Base-by-base conservation (phyloP, 2,888 invertebrate genomes). In the Tiphia femorata region DNA sequence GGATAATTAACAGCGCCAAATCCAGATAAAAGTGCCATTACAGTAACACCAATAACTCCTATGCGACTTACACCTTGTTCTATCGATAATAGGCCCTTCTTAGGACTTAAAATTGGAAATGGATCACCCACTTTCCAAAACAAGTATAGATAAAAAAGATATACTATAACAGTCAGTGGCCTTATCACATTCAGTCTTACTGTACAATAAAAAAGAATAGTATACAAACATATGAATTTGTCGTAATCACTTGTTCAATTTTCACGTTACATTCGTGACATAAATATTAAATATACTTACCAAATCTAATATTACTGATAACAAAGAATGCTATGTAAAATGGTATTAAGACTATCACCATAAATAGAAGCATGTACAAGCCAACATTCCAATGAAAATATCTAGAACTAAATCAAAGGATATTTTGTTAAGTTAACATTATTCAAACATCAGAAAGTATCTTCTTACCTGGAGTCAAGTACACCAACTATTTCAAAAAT, bases 1-100 rank as follows among this genome's bases (percentile, higher is more conserved):
- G 99, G 99, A 84, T 97, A 99, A 85, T 97, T 99, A 7, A 99
- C 99, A 42, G 99, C 99, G 88, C 99, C 99, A 86, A 99, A 99
- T 0, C 99, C 99, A 2, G 98, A 99, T 2, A 99, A 85, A 33
- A 99, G 86, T 0, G 98, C 99, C 98, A 99, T 99, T 1, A 98
- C 94, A 0, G 99, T 99, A 0, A 99, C 99, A 0, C 99, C 99
- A 62, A 99, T 96, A 0, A 99, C 97, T 21, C 99, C 98, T 56
- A 99, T 96, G 61, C 99, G 88, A 17, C 98, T 98, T 27, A 99
- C 97, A 25, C 96, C 92, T 85, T 94, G 92, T 77, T 93, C 93
- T 84, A 97, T 97, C 0, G 95, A 95, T 55, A 91, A 84, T 73
- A 88, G 85, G 14, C 98, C 97, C 86, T 98, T 96, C 78, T 97